Evolutionary conservation across 2,113 vertebrate genomes (phyloP).

Genomic region (Cephalopholis sonnerati): DNA sequence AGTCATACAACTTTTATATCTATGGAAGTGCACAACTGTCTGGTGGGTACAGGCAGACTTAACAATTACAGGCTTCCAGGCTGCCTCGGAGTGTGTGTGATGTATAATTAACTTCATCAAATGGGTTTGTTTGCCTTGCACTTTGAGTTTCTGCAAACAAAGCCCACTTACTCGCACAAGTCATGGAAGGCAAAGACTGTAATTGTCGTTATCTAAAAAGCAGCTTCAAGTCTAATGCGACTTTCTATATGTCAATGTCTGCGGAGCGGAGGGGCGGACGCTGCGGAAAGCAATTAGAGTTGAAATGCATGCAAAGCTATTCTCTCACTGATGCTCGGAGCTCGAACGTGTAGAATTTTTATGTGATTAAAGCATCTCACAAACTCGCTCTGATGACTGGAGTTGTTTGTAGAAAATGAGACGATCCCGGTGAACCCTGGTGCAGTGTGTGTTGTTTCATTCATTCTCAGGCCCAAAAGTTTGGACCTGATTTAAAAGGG

Average conservation of each 20-base stretch:
- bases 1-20: slow-evolving; percentile 54
- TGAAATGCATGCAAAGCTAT: background rate
- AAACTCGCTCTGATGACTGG: background rate
- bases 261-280: no score
- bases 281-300: background rate
- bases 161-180: background rate
- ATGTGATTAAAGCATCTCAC: background rate
- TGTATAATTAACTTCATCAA: slow-evolving; percentile 66
- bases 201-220: slow-evolving; percentile 15
- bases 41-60: slow-evolving; percentile 12
- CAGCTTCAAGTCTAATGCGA: background rate
- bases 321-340: background rate
- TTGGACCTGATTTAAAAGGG: background rate
- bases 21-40: slow-evolving; percentile 16
- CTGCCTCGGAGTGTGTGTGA: slow-evolving; percentile 33
- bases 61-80: slow-evolving; percentile 39
- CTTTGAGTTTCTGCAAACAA: slow-evolving; percentile 36
- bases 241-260: slow-evolving; percentile 13
- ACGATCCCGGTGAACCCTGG: background rate
- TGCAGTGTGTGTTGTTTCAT: background rate
- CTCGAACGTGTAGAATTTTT: background rate
- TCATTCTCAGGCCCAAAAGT: background rate
- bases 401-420: background rate
- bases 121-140: slow-evolving; percentile 40
- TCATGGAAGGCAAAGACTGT: background rate